Evolutionary conservation across 1,140 invertebrate species (phyloP), one percentile per base, ranked within the genome.

Genomic region (Chrysopa pallens): DNA sequence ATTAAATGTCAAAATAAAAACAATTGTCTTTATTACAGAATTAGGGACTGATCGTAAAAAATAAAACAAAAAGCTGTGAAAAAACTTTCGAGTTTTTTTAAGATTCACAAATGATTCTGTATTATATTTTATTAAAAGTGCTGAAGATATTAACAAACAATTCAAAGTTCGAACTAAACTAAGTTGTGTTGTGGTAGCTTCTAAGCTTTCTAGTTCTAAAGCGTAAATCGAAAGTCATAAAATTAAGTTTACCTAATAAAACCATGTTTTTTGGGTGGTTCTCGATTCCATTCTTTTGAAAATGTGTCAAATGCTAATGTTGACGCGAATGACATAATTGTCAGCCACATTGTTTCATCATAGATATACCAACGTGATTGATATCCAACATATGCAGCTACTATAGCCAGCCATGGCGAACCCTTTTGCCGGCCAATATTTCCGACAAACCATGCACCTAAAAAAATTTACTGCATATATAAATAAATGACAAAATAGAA

Each of bases 391-490:
- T 80, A 81, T 0, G 89, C 77, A 2, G 72, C 76, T 1, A 78
- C 28, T 0, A 92, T 54, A 1, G 85, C 67, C 51, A 70, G 66
- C 64, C 73, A 74, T 12, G 51, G 52, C 0, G 64, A 61, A 7
- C 84, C 84, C 52, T 70, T 61, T 56, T 91, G 78, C 37, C 76
- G 67, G 0, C 90, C 89, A 53, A 94, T 81, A 56, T 94, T 95
- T 9, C 87, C 89, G 8, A 94, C 82, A 1, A 76, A 63, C 78
- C 88, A 85, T 0, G 92, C 80, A 54, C 87, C 89, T 89, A 54
- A 36, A 38, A 38, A 9, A 14, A n/a, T 13, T 38, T n/a, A n/a
- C n/a, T n/a, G 3, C 1, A 38, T 38, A n/a, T 23, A 23, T 8
- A 40, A 27, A 23, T 39, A 11, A n/a, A 17, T 38, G 8, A 12